Evolutionary conservation across 2,797 vertebrate genomes (phyloP), one percentile per base, ranked within the genome.

Genomic region (Crypturellus tataupa): DNA sequence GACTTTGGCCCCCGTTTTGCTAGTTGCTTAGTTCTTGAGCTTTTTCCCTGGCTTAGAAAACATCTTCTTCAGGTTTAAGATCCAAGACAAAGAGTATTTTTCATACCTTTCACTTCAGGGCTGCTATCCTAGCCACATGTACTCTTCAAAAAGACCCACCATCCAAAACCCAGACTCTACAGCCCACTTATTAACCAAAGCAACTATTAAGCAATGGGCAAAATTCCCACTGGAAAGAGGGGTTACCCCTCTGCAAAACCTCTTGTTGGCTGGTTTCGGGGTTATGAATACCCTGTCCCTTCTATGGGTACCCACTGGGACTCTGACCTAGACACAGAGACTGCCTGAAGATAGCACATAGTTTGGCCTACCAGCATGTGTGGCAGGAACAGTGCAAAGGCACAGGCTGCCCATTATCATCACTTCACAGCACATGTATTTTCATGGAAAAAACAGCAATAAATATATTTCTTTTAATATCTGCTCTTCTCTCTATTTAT

Each of bases 251-350:
- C 5, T 1, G 12, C 44, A 31, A 6, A 46, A 24, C 12, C 2
- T 85, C 64, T 3, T 14, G 33, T 21, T 62, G 77, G 17, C 21
- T 23, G 18, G 2, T 60, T 76, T 77, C 37, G 60, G 67, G 46
- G 10, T 51, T 58, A 37, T 0, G 1, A 40, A 39, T 42, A 15
- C 8, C 16, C 5, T 2, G 4, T 33, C 5, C 12, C 24, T 65
- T 11, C 27, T 4, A 2, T 9, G 11, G 24, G 9, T 20, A 72
- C 6, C 33, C 1, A 1, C 0, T 3, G 3, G 39, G 21, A 29
- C 14, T 33, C 15, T 17, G 42, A 6, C 21, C 31, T 21, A 64
- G 40, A 4, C 2, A 1, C 18, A 71, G 23, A 14, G 3, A 0
- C 0, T 24, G 18, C 16, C 33, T 53, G 40, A 10, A 71, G 27